Conservation (phyloP, 1,140 invertebrate genomes). For the Drosophila kohkoa region DNA sequence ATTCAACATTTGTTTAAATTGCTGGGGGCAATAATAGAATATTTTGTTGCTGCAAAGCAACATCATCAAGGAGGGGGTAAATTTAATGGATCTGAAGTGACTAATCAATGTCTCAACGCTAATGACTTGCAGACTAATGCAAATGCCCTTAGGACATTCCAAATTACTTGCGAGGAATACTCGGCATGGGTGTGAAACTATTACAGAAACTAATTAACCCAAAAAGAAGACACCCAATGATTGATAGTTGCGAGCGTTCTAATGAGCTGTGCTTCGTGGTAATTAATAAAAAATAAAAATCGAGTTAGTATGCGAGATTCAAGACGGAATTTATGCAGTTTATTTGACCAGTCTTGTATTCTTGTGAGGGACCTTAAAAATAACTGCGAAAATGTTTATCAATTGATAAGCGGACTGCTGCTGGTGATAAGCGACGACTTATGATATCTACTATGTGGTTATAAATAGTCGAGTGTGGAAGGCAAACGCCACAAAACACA, state of each 20-base stretch:
- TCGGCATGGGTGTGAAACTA: constrained; percentile 22
- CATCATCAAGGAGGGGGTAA: not conserved
- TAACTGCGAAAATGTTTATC: constrained; percentile 35
- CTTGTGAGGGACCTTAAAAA: constrained; percentile 15
- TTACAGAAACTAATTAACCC: constrained; percentile 66
- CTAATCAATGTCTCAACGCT: constrained; percentile 66
- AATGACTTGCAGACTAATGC: constrained; percentile 77
- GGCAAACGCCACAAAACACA: constrained; percentile 22
- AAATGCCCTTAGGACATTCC: constrained; percentile 50
- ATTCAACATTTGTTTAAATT: constrained; percentile 29
- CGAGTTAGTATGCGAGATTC: not conserved
- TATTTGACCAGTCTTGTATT: not conserved
- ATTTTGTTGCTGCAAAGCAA: not conserved
- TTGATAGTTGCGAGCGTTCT: constrained; percentile 60
- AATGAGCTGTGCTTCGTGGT: constrained; percentile 43
- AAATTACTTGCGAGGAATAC: constrained; percentile 3
- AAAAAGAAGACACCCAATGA: constrained; percentile 49
- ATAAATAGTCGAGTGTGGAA: not conserved
- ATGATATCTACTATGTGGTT: constrained; percentile 8
- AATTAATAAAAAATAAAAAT: constrained; percentile 14
- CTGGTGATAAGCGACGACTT: constrained; percentile 31
- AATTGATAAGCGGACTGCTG: constrained; percentile 28
- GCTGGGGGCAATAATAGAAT: not conserved
- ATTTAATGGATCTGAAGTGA: constrained; percentile 27
- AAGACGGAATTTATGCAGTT: not conserved